phyloP scores from a whole-genome alignment of 2,797 vertebrate genomes.

The Tapirus indicus region DNA sequence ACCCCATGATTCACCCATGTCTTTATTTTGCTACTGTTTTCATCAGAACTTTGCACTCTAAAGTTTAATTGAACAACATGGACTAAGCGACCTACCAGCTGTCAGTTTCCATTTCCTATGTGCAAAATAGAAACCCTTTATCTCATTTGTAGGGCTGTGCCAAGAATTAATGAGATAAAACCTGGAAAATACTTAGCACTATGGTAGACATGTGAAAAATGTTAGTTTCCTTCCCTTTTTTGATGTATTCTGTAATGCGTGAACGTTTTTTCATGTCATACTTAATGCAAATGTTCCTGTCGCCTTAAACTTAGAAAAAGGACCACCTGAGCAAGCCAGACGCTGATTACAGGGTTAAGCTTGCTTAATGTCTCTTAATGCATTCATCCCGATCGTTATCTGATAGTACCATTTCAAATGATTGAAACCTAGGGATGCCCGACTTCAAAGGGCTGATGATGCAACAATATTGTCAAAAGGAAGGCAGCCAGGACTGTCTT shows the following conservation, averaged over 20 bases:
- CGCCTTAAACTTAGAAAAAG: not conserved
- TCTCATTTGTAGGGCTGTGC: not conserved
- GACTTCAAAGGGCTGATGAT: slow-evolving; percentile 23
- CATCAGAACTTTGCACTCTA: not conserved
- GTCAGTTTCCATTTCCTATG: slow-evolving; percentile 27
- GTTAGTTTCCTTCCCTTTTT: not conserved
- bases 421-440: not conserved
- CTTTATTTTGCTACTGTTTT: not conserved
- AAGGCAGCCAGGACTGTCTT: slow-evolving; percentile 7
- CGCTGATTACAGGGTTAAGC: not conserved
- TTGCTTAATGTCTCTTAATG: slow-evolving; percentile 22
- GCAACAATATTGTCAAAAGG: slow-evolving; percentile 34
- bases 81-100: not conserved
- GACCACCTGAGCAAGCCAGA: not conserved
- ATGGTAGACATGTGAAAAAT: not conserved
- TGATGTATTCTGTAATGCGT: not conserved
- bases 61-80: not conserved
- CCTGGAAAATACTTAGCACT: not conserved
- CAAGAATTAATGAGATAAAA: slow-evolving; percentile 49
- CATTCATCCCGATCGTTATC: not conserved
- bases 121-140: not conserved
- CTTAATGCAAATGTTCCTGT: not conserved
- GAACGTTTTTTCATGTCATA: not conserved
- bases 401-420: slow-evolving; percentile 45
- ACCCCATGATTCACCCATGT: not conserved